Conservation (phyloP, 2,888 invertebrate species). For the Mactromeris polynyma region DNA sequence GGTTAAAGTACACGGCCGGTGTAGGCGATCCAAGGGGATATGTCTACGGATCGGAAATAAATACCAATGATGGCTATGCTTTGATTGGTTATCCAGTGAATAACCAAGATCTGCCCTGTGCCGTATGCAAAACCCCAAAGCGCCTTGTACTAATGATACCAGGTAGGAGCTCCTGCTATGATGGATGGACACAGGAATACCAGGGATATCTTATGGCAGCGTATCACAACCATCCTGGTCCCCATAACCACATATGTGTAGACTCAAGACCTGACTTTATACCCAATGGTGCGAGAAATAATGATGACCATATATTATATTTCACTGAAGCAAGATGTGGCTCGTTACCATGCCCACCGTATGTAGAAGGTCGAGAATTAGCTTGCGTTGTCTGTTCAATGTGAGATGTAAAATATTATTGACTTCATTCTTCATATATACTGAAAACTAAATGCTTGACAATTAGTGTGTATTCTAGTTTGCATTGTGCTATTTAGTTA, state of each 20-base stretch:
- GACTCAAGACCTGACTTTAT: constrained; percentile 64
- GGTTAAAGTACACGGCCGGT: constrained; percentile 40
- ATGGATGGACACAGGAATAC: constrained; percentile 71
- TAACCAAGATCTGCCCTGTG: constrained; percentile 49
- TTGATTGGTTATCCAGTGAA: constrained; percentile 8
- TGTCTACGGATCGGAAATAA: constrained; percentile 56
- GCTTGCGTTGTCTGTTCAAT: constrained; percentile 73
- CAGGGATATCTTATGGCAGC: constrained; percentile 67
- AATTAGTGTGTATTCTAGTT: too few relatives aligned
- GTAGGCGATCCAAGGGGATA: not conserved
- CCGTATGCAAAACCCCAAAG: constrained; percentile 43
- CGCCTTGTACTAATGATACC: constrained; percentile 36
- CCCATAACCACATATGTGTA: constrained; percentile 63
- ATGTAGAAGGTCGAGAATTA: constrained; percentile 63
- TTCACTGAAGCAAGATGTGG: constrained; percentile 69
- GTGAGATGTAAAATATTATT: not conserved
- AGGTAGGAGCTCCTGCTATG: constrained; percentile 52
- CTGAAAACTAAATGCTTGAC: too few relatives aligned
- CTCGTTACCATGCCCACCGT: constrained; percentile 72
- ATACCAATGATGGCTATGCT: not conserved
- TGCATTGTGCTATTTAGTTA: too few relatives aligned
- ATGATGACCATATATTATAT: constrained; percentile 66
- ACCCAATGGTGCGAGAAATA: constrained; percentile 32
- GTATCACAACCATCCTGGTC: constrained; percentile 23
- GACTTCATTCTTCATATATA: too few relatives aligned